Conservation (phyloP, 2,113 vertebrate species). For the Myxocyprinus asiaticus region DNA sequence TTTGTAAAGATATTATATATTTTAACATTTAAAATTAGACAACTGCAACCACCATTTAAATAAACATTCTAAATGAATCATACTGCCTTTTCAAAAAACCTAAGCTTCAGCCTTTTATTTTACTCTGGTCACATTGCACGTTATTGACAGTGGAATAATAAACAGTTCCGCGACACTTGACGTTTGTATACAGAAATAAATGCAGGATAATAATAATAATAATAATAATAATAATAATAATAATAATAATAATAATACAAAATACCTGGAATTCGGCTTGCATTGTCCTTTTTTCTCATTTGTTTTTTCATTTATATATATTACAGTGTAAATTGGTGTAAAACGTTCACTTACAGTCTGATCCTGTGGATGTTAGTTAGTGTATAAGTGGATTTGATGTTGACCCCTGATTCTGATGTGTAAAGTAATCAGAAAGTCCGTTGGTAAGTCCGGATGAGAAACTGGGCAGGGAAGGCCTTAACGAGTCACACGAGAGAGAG, state of each 20-base stretch:
- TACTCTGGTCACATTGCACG: conserved; percentile 90
- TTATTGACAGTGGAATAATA: conserved; percentile 86
- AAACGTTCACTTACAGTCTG: conserved; percentile 98
- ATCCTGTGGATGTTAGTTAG: conserved; percentile 85
- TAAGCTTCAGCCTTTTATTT: conserved; percentile 57
- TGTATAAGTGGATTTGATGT: conserved; percentile 98
- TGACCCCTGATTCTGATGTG: conserved; percentile 97
- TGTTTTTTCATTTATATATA: conserved; percentile 77
- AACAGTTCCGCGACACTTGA: conserved; percentile 84
- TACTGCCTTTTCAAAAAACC: conserved; percentile 74
- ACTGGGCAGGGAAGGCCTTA: conserved; percentile 95
- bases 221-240: conserved; percentile 76
- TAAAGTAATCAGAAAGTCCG: conserved; percentile 98
- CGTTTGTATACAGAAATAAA: conserved; percentile 90
- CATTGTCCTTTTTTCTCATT: conserved; percentile 64
- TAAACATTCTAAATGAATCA: conserved; percentile 90
- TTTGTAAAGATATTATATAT: conserved; percentile 71
- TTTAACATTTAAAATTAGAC: conserved; percentile 82
- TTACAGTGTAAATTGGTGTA: conserved; percentile 95
- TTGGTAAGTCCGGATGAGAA: conserved; percentile 97
- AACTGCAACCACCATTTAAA: conserved; percentile 91
- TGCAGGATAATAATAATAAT: conserved; percentile 37
- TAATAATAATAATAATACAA: conserved; percentile 92
- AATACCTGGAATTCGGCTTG: conserved; percentile 96
- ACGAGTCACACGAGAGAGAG: conserved; percentile 92